A percentile compares a stretch with the other conserved stretches of the same genome.
These are phyloP conservation scores for Brevimyrus niger DNA, from an alignment of 2,113 vertebrate genomes.

Conservation along the genomic window DNA sequence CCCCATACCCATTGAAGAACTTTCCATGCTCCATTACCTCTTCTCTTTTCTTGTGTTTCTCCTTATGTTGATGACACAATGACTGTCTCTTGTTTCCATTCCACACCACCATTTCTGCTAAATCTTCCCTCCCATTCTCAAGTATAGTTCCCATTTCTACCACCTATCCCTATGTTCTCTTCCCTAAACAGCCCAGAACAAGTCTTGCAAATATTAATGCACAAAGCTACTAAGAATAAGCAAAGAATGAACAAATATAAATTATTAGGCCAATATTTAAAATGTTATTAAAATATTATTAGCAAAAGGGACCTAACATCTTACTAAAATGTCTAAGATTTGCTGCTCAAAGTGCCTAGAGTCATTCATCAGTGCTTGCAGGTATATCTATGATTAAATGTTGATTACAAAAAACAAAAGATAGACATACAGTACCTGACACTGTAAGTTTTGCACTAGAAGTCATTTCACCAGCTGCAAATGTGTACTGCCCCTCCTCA, in stretches of 20 bases:
- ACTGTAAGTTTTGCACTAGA: conserved; percentile 84
- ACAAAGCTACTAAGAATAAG: not conserved
- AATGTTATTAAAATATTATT: not conserved
- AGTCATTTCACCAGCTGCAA: conserved; percentile 87
- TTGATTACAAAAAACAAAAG: not conserved
- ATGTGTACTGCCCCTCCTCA: conserved; percentile 85
- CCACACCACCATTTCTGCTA: too few relatives aligned
- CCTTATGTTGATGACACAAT: too few relatives aligned
- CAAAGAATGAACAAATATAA: not conserved
- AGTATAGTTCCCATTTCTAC: not conserved
- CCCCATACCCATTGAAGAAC: not conserved
- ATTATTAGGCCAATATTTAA: not conserved
- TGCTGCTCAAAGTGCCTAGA: not conserved
- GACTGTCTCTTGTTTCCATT: too few relatives aligned
- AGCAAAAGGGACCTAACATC: not conserved
- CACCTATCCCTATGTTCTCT: not conserved
- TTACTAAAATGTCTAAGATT: not conserved
- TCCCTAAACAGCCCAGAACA: not conserved
- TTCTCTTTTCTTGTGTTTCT: too few relatives aligned
- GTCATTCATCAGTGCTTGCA: not conserved
- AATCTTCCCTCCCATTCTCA: not conserved
- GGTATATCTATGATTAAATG: not conserved
- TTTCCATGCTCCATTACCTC: not conserved
- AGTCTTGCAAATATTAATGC: not conserved
- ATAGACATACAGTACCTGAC: conserved; percentile 74